phyloP scores from a whole-genome alignment of 2,113 vertebrate species.

The Gymnocephalus cernua region DNA sequence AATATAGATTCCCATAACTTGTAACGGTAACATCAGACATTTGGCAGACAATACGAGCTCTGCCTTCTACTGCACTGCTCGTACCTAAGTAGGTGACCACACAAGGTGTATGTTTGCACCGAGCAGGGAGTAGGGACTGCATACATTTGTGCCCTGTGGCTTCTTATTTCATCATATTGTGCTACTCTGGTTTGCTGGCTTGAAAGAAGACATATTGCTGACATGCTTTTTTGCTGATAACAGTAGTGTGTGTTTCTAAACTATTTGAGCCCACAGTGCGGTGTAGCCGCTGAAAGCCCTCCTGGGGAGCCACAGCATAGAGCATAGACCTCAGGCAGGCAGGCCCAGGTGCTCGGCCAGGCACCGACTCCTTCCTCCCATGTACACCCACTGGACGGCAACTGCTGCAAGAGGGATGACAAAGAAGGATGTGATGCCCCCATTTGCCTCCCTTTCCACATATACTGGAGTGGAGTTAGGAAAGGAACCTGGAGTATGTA shows the following conservation, averaged over 20 bases:
- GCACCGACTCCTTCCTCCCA: conserved; percentile 12
- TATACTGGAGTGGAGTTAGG: conserved; percentile 12
- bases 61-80: background rate
- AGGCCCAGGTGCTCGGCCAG: conserved; percentile 58
- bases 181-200: conserved; percentile 11
- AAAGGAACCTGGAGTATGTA: conserved; percentile 37
- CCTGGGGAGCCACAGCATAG: conserved; percentile 24
- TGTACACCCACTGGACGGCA: conserved; percentile 28
- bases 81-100: conserved; percentile 22
- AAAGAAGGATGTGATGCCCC: conserved; percentile 56
- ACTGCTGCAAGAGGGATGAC: conserved; percentile 41
- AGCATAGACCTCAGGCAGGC: conserved; percentile 37
- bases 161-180: conserved; percentile 40
- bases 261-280: background rate
- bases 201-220: conserved; percentile 24
- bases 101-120: conserved; percentile 13
- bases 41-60: conserved; percentile 18
- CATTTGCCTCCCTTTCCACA: conserved; percentile 37
- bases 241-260: conserved; percentile 5
- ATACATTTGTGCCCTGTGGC: conserved; percentile 30
- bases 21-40: conserved; percentile 40
- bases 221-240: conserved; percentile 26
- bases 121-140: background rate
- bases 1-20: conserved; percentile 28
- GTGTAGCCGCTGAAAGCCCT: conserved; percentile 29